Evolutionary conservation across 1,140 invertebrate species (phyloP).

Genomic region (Heterodera carotae): DNA sequence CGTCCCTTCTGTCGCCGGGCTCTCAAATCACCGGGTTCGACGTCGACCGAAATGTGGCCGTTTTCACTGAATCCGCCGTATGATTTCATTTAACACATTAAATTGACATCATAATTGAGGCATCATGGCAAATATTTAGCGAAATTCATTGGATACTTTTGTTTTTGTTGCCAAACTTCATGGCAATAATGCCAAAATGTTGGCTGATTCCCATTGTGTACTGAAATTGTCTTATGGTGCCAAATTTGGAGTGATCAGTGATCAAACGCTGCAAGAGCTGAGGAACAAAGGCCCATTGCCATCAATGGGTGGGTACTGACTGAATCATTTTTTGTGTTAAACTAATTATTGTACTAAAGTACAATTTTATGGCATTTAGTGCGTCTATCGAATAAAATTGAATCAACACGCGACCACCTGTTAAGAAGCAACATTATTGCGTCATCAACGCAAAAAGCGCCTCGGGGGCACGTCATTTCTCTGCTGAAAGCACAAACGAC

Average conservation of each 20-base stretch:
- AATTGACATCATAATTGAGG: too few species aligned
- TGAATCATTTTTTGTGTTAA: too few species aligned
- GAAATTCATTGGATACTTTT: background rate
- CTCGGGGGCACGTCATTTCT: background rate
- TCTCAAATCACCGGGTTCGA: slow-evolving; percentile 10
- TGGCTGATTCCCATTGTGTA: slow-evolving; percentile 19
- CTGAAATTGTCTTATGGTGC: slow-evolving; percentile 25
- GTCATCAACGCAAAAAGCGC: background rate
- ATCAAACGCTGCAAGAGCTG: slow-evolving; percentile 9
- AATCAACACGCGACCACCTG: background rate
- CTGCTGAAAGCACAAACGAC: background rate
- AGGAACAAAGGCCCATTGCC: slow-evolving; percentile 2
- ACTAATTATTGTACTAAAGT: too few species aligned
- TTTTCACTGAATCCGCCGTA: slow-evolving; percentile 12
- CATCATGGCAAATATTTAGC: background rate
- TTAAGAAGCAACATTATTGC: background rate
- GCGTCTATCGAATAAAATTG: background rate
- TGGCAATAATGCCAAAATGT: background rate
- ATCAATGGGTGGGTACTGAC: background rate
- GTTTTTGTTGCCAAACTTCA: slow-evolving; percentile 26
- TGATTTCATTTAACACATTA: background rate
- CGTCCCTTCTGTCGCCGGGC: background rate
- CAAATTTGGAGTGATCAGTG: slow-evolving; percentile 25
- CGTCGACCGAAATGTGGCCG: slow-evolving; percentile 17
- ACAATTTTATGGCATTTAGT: too few species aligned